These are phyloP conservation scores for Perizoma affinitatum DNA, from an alignment of 2,888 invertebrate species.

Conservation along the genomic window DNA sequence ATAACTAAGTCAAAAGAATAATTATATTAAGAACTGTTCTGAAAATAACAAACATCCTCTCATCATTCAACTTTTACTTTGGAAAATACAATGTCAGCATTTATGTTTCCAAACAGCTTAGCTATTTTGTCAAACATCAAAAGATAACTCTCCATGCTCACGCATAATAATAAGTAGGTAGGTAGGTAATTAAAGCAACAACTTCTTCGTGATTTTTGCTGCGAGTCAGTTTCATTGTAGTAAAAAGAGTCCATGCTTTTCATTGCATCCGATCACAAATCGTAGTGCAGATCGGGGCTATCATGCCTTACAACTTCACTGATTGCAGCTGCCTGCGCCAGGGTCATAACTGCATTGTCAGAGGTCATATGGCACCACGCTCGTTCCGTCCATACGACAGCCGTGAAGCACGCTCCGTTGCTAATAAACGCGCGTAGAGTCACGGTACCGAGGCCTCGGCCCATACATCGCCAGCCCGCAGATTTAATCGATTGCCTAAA, in stretches of 20 bases:
- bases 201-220: background rate
- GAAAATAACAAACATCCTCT: no score
- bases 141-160: constrained; percentile 10
- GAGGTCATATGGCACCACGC: constrained; percentile 68
- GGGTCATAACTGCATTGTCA: constrained; percentile 48
- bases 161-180: constrained; percentile 9
- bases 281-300: constrained; percentile 61
- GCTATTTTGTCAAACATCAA: constrained; percentile 5
- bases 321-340: constrained; percentile 57
- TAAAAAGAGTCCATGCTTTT: constrained; percentile 13
- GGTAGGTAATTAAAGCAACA: constrained; percentile 6
- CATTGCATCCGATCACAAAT: constrained; percentile 44
- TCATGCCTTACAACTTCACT: constrained; percentile 64
- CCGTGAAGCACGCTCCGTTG: constrained; percentile 96
- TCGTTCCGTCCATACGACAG: constrained; percentile 91
- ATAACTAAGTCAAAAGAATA: background rate
- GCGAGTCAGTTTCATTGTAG: constrained; percentile 6
- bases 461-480: constrained; percentile 89
- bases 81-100: constrained; percentile 1
- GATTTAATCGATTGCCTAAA: constrained; percentile 86
- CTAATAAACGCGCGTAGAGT: constrained; percentile 95
- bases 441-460: constrained; percentile 90
- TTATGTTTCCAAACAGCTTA: background rate
- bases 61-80: constrained; percentile 37
- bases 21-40: background rate